Base-by-base conservation (phyloP, 1,140 invertebrate genomes). In the Oryzaephilus surinamensis region DNA sequence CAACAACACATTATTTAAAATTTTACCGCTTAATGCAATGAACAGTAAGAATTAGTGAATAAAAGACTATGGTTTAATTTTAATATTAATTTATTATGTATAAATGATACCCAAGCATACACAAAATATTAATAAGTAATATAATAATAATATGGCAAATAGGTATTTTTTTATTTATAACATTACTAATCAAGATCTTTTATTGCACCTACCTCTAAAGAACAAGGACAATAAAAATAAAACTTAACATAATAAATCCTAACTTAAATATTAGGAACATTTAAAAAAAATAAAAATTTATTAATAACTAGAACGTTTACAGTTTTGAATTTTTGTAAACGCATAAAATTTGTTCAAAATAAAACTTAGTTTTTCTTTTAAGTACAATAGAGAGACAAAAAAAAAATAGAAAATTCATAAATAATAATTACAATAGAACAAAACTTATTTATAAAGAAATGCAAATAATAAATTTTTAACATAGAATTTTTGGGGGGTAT, bases 181-280 rank as follows among this genome's bases (percentile, higher is more conserved):
- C 52, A 38, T 56, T 53, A 49, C 46, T 55, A 50, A 44, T 47
- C 21, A 32, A 38, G 35, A 39, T 48, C 44, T 55, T n/a, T n/a
- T 61, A 61, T 61, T 61, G 58, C 58, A 61, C 58, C 58, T 61
- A 61, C 55, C 54, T 55, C 56, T 60, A 60, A 54, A 42, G 41
- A 52, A 48, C 43, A 55, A 55, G 29, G 38, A 48, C 35, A 49
- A 45, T 48, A 45, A 48, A n/a, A 10, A 24, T 24, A 7, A 48
- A 54, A 54, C 49, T 48, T 50, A 54, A 50, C 29, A 53, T 46
- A 41, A n/a, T n/a, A n/a, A n/a, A 47, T 43, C 45, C 42, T 49
- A 52, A 50, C 45, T 39, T 43, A 41, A 50, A 50, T 50, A 49
- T 48, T 43, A 54, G 55, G 54, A 58, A 54, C 52, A 58, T 54